Base-by-base conservation (phyloP, 2,113 vertebrate genomes). In the Aphyosemion australe region DNA sequence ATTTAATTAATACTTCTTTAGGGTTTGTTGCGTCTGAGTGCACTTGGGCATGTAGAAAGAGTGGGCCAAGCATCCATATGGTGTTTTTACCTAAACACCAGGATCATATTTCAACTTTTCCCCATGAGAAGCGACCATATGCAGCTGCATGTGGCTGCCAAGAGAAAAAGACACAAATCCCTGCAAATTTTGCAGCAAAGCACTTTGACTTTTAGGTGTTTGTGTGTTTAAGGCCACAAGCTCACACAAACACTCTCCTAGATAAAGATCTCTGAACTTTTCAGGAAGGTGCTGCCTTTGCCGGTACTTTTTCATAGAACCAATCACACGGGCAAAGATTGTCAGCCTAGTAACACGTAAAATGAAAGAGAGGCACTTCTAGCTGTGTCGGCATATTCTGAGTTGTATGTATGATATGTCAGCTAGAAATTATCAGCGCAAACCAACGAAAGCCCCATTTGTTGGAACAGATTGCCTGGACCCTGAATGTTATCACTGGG, bases 341-440 rank as follows among this genome's bases (percentile, higher is more conserved):
- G 42, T 42, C 18, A 12, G 14, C 15, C 8, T n/a, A 5, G 20
- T 6, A 31, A 46, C 20, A n/a, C 20, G 20, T n/a, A 59, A 46
- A 46, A 26, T 46, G 9, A 32, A 45, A 12, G 14, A 12, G 12
- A 31, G 5, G 14, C 21, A 31, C 15, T 46, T 53, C 14, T 53
- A 34, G 51, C 51, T 32, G 3, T 26, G 26, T 26, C 26, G 26
- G 50, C 21, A 8, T 31, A 45, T 58, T 6, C 7, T 58, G 19
- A 58, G 14, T 43, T 45, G n/a, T 21, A 43, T 21, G 9, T 37
- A 58, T 26, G 26, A 26, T 58, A 26, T 26, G 56, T 58, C 56
- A 58, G 56, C 37, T 12, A 21, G 19, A 46, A 46, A 32, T n/a
- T 45, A 46, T 59, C 20, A 11, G 7, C 14, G 12, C n/a, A 43